phyloP scores from a whole-genome alignment of 2,888 invertebrate species.

The Eupithecia inturbata region DNA sequence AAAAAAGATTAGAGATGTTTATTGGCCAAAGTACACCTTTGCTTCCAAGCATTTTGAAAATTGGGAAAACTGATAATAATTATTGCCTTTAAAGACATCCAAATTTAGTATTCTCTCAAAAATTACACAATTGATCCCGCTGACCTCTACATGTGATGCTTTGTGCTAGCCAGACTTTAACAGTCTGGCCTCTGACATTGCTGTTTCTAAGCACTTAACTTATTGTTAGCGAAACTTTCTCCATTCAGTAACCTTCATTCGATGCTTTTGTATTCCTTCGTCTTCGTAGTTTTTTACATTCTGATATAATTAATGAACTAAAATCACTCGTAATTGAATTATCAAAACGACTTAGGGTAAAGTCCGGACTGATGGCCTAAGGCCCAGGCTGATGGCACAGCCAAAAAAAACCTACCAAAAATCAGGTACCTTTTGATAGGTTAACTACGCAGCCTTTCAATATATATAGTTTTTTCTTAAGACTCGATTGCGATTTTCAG shows the following conservation, averaged over 20 bases:
- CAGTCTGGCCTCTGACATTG: not conserved
- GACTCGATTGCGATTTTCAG: too few relatives aligned
- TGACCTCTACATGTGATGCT: not conserved
- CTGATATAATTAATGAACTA: not conserved
- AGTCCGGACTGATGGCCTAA: too few relatives aligned
- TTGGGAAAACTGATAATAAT: not conserved
- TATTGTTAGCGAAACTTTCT: not conserved
- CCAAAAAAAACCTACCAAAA: too few relatives aligned
- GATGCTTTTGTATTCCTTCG: not conserved
- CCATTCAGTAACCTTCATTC: not conserved
- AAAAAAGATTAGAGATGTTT: too few relatives aligned
- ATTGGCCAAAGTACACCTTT: too few relatives aligned
- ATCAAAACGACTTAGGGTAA: too few relatives aligned
- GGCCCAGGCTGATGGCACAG: too few relatives aligned
- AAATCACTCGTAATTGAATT: too few relatives aligned
- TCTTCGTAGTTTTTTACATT: not conserved
- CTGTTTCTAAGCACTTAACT: slow-evolving; percentile 4
- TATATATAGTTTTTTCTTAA: too few relatives aligned
- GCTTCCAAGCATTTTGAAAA: too few relatives aligned
- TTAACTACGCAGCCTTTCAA: too few relatives aligned
- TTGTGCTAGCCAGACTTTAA: not conserved
- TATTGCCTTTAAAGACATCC: not conserved
- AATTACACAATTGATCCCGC: not conserved
- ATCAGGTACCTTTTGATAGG: too few relatives aligned
- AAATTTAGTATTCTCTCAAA: not conserved